These are phyloP conservation scores for Watsonalla binaria DNA, from an alignment of 2,888 invertebrate species.

Conservation along the genomic window DNA sequence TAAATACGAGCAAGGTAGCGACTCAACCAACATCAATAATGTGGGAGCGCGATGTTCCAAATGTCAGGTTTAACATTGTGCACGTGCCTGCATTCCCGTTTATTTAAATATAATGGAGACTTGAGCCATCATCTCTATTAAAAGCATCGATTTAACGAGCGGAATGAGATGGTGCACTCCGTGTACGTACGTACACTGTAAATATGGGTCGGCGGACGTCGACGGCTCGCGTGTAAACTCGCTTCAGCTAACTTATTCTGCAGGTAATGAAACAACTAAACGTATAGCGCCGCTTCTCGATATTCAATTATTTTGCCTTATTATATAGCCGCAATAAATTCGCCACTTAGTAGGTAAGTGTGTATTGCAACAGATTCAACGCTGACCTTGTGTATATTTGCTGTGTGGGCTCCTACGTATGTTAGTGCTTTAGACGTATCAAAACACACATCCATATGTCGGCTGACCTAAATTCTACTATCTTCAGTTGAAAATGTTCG, in stretches of 20 bases:
- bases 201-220: slow-evolving; percentile 57
- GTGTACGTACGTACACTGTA: slow-evolving; percentile 27
- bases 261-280: slow-evolving; percentile 44
- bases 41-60: slow-evolving; percentile 26
- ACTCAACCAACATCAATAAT: slow-evolving; percentile 15
- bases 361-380: slow-evolving; percentile 13
- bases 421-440: slow-evolving; percentile 9
- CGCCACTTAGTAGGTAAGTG: slow-evolving; percentile 4
- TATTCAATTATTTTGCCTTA: slow-evolving; percentile 32
- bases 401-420: slow-evolving; percentile 17
- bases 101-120: slow-evolving; percentile 57
- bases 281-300: slow-evolving; percentile 35
- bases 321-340: slow-evolving; percentile 15
- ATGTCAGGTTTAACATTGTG: slow-evolving; percentile 50
- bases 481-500: slow-evolving; percentile 22
- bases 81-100: slow-evolving; percentile 44
- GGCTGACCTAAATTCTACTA: slow-evolving; percentile 10
- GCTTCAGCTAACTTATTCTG: slow-evolving; percentile 22
- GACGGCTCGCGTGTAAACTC: slow-evolving; percentile 37
- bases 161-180: slow-evolving; percentile 53
- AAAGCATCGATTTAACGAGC: slow-evolving; percentile 70
- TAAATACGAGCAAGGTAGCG: slow-evolving; percentile 22
- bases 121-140: slow-evolving; percentile 67
- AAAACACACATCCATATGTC: slow-evolving; percentile 14
- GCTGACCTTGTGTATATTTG: slow-evolving; percentile 19